Base-by-base conservation (phyloP, 53 echinoderm and acorn worm species). In the Pentamera pediparva region DNA sequence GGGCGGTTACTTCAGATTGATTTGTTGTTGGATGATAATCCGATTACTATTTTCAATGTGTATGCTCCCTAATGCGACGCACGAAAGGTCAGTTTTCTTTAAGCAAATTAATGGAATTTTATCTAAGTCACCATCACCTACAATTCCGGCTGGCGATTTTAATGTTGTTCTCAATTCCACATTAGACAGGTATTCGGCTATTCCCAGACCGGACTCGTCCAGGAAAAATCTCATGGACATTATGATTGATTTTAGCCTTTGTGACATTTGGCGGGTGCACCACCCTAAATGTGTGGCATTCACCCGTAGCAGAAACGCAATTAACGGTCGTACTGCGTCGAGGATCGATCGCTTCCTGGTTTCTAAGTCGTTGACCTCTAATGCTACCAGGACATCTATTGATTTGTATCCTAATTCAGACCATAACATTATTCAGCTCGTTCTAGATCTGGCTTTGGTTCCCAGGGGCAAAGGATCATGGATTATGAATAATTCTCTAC, bases 291-390 rank as follows among this genome's bases (percentile, higher is more conserved):
- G 53, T 19, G 20, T 53, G 5, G 18, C 22, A 22, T 53, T 53
- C 6, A 53, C 53, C 27, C 18, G 4, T 8, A 53, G 22, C 6
- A 27, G 20, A 5, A 53, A 15, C 27, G 22, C 53, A 24, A 27
- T 12, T 17, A 57, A 25, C 58, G 12, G 32, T 6, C 10, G 4
- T 11, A 28, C 7, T 18, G 58, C 58, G 4, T 64, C 64, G 6
- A 36, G 64, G 13, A 64, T 64, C 24, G 41, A 64, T 38, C n/a
- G 64, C 19, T 38, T 64, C 6, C 64, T 64, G 18, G 22, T 64
- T 8, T 31, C 61, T 0, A 51, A 55, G 11, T 4, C 53, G 28
- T 55, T 28, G 28, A 41, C 15, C 9, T 27, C 6, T 24, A 58
- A 27, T 58, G 6, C 8, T 28, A 7, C 25, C 25, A 28, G 38